These are phyloP conservation scores for Ptychoptera contaminata DNA, from an alignment of 2,888 invertebrate genomes.

Conservation along the genomic window DNA sequence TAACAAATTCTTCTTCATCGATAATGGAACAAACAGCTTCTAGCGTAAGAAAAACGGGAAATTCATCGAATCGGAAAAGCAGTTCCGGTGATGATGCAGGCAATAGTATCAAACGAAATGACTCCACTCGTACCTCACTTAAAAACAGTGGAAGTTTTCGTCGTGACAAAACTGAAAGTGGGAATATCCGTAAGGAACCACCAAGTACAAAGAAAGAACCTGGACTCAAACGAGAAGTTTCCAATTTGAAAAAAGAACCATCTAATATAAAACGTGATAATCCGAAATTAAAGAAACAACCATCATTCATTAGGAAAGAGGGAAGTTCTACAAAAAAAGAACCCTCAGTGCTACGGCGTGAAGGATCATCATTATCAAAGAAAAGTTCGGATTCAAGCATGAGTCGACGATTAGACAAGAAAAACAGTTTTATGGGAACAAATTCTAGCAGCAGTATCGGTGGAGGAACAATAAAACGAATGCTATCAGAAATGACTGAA, in stretches of 20 bases:
- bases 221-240: conserved; percentile 14
- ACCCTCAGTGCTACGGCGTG: conserved; percentile 9
- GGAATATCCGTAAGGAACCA: conserved; percentile 14
- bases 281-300: neutral
- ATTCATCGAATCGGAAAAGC: too few species aligned
- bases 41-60: too few species aligned
- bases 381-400: conserved; percentile 24
- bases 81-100: too few species aligned
- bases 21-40: too few species aligned
- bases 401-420: conserved; percentile 16
- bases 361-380: conserved; percentile 13
- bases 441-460: neutral
- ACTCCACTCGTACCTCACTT: too few species aligned
- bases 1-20: conserved; percentile 7
- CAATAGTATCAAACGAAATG: too few species aligned
- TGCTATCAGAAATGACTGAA: neutral
- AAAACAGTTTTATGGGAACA: conserved; percentile 12
- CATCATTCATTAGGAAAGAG: neutral
- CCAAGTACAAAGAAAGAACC: conserved; percentile 27
- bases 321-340: conserved; percentile 8
- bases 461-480: neutral
- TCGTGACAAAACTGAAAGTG: too few species aligned
- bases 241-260: conserved; percentile 10
- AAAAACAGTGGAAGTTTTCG: too few species aligned
- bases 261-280: neutral